Evolutionary conservation across 1,140 invertebrate species (phyloP).

Genomic region (Choristoneura fumiferana): DNA sequence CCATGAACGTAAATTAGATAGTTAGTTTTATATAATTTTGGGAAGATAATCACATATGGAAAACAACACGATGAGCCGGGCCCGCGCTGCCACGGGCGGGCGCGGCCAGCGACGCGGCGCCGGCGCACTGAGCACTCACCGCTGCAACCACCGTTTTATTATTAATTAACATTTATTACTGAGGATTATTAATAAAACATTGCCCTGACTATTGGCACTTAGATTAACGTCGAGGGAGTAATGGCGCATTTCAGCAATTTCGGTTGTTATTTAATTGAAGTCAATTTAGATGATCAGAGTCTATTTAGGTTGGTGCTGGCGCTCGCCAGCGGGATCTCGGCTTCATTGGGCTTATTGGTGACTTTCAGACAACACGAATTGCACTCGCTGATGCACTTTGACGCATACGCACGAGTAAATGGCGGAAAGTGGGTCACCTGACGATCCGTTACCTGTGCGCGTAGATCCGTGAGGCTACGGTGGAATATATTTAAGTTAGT

Average conservation of each 20-base stretch:
- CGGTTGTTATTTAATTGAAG: slow-evolving; percentile 79
- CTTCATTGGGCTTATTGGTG: slow-evolving; percentile 78
- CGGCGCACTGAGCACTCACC: slow-evolving; percentile 49
- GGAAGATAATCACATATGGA: too few species aligned
- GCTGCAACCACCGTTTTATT: slow-evolving; percentile 62
- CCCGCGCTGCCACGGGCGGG: slow-evolving; percentile 13
- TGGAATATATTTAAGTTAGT: background rate
- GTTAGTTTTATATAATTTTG: too few species aligned
- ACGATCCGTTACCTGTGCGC: background rate
- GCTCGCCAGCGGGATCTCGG: slow-evolving; percentile 74
- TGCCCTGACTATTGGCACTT: slow-evolving; percentile 76
- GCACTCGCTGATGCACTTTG: slow-evolving; percentile 71
- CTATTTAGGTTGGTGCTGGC: slow-evolving; percentile 78
- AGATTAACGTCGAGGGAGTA: slow-evolving; percentile 76
- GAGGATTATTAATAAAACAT: slow-evolving; percentile 76
- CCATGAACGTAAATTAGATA: too few species aligned
- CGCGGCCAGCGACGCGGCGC: slow-evolving; percentile 30
- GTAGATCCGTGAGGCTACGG: background rate
- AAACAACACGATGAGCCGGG: background rate
- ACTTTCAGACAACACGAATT: slow-evolving; percentile 78
- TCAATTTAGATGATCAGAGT: slow-evolving; percentile 79
- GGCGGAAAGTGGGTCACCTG: slow-evolving; percentile 37
- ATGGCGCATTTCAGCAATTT: slow-evolving; percentile 79
- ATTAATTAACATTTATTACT: slow-evolving; percentile 73
- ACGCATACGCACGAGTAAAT: slow-evolving; percentile 52